Percentiles rank a stretch among this genome's conserved stretches.
Conservation (phyloP, 2,113 vertebrate genomes). For the Mirounga angustirostris region DNA sequence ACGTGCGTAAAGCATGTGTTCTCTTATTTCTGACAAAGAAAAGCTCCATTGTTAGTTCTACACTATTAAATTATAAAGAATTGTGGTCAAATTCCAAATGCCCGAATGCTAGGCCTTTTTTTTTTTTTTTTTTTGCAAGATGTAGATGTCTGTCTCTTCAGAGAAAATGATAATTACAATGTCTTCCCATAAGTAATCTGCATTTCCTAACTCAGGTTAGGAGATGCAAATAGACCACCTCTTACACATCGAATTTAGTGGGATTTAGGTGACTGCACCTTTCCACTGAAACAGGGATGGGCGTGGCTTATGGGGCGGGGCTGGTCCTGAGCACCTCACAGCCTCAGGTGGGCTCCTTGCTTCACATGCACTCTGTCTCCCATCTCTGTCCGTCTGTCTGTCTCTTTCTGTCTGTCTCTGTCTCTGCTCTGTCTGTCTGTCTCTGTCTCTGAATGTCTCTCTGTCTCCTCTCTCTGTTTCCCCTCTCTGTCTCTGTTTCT, state of each 20-base stretch:
- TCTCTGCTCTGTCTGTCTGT: background rate
- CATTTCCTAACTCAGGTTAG: conserved; percentile 56
- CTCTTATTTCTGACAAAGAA: background rate
- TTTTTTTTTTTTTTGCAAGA: conserved; percentile 19
- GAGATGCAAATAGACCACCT: conserved; percentile 49
- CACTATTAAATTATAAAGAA: background rate
- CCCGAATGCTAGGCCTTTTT: background rate
- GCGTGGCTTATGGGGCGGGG: background rate
- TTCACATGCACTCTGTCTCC: background rate
- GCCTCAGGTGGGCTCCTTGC: background rate
- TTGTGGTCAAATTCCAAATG: background rate
- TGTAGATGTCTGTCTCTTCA: conserved; percentile 31
- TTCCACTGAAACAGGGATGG: background rate
- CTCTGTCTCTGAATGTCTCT: no score
- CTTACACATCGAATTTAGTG: background rate
- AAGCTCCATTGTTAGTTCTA: background rate
- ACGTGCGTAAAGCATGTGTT: background rate
- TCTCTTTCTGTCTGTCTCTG: no score
- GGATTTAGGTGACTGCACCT: background rate
- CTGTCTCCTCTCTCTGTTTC: no score
- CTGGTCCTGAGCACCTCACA: background rate
- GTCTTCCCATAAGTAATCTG: conserved; percentile 27
- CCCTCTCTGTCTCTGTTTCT: no score
- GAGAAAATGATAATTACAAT: background rate
- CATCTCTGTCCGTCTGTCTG: background rate